These are phyloP conservation scores for Cyclura pinguis DNA, from an alignment of 2,797 vertebrate species.

Conservation along the genomic window DNA sequence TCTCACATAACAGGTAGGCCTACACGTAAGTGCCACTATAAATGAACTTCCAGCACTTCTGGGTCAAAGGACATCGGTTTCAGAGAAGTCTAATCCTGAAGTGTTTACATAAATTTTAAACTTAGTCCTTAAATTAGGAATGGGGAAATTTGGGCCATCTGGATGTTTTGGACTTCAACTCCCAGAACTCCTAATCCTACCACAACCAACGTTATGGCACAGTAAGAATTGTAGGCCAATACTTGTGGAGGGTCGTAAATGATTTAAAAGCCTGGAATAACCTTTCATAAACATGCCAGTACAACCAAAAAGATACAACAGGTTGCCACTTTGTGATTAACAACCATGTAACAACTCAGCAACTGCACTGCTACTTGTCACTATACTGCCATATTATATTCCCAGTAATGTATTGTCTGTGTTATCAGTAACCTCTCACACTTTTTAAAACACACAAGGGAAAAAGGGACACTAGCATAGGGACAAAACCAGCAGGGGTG, in stretches of 20 bases:
- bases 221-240: neutral
- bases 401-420: too few species aligned
- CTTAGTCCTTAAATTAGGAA: neutral
- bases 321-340: neutral
- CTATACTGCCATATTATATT: neutral
- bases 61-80: neutral
- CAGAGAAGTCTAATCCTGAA: neutral
- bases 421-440: neutral
- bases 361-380: neutral
- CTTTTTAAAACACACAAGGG: neutral
- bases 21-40: neutral
- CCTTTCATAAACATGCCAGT: too few species aligned
- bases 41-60: neutral
- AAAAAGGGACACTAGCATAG: neutral
- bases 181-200: neutral
- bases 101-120: neutral
- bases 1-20: neutral
- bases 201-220: neutral
- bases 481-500: neutral
- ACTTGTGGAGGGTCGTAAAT: neutral
- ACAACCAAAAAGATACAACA: neutral
- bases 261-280: neutral
- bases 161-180: neutral
- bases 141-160: neutral
- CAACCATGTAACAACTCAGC: neutral